A percentile compares a stretch with the other conserved stretches of the same genome.
Evolutionary conservation across 2,113 vertebrate genomes (phyloP).

Genomic region (Xiphophorus maculatus): DNA sequence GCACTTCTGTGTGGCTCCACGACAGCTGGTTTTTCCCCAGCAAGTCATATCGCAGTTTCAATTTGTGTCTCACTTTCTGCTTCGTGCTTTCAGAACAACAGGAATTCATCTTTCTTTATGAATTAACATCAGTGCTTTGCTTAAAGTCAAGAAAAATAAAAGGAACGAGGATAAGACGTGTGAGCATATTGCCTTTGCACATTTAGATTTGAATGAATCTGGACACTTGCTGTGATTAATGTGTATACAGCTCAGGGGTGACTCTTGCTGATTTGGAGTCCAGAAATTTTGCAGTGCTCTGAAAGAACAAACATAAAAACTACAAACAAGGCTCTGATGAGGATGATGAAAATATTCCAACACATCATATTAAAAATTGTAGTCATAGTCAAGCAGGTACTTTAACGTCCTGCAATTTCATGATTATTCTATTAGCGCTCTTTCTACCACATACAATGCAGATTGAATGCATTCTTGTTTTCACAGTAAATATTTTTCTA

Average conservation of each 20-base stretch:
- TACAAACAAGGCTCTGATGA: background rate
- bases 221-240: slow-evolving; percentile 23
- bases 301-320: background rate
- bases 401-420: too few species aligned
- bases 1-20: slow-evolving; percentile 9
- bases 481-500: too few species aligned
- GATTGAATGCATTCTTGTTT: too few species aligned
- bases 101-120: background rate
- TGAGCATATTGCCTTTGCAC: background rate
- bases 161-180: background rate
- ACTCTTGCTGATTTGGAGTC: slow-evolving; percentile 4
- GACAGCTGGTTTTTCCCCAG: slow-evolving; percentile 1
- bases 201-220: slow-evolving; percentile 22
- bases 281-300: slow-evolving; percentile 1
- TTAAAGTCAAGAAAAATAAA: slow-evolving; percentile 12
- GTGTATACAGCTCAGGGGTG: slow-evolving; percentile 1
- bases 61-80: slow-evolving; percentile 5
- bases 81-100: background rate
- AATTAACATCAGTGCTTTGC: background rate
- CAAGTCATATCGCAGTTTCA: slow-evolving; percentile 5
- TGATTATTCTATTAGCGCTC: too few species aligned
- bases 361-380: too few species aligned
- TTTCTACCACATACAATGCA: too few species aligned
- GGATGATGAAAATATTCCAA: too few species aligned
- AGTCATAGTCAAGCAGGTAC: too few species aligned